Conservation (phyloP, 2,888 invertebrate species). For the Agrotis clavis region DNA sequence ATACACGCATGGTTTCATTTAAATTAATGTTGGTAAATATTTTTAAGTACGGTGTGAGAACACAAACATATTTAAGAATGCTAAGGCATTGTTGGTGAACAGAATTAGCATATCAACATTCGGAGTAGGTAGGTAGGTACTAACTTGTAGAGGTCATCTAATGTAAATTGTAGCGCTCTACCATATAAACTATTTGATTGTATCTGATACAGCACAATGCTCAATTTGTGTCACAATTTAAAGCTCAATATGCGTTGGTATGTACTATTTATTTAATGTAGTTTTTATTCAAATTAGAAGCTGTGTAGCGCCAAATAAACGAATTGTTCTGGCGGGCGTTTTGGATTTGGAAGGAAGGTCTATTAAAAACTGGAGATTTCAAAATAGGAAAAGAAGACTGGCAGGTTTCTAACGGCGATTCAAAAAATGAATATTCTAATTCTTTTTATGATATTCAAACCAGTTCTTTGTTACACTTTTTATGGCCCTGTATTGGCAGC, state of each 20-base stretch:
- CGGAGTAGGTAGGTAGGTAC: conserved; percentile 25
- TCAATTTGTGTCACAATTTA: conserved; percentile 62
- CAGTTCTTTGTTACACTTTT: conserved; percentile 58
- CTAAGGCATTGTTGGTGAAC: conserved; percentile 51
- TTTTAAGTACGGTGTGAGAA: conserved; percentile 56
- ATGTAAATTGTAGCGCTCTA: conserved; percentile 57
- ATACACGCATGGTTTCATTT: conserved; percentile 51
- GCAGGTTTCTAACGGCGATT: conserved; percentile 10
- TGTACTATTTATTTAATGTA: conserved; percentile 42
- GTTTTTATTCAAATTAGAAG: conserved; percentile 47
- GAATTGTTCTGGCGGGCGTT: neutral
- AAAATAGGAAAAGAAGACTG: conserved; percentile 6
- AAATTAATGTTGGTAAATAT: conserved; percentile 51
- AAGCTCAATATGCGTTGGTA: conserved; percentile 52
- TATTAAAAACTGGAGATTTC: conserved; percentile 5
- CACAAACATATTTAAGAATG: conserved; percentile 52
- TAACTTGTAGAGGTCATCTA: conserved; percentile 57
- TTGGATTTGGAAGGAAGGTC: neutral
- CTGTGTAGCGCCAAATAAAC: conserved; percentile 16
- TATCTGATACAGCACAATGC: conserved; percentile 64
- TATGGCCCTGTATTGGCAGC: conserved; percentile 54
- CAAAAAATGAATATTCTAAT: conserved; percentile 25
- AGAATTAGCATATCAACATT: conserved; percentile 62
- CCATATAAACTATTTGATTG: conserved; percentile 59
- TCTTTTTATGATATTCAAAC: conserved; percentile 30